phyloP scores from a whole-genome alignment of 2,797 vertebrate genomes.

The Peromyscus nudipes region DNA sequence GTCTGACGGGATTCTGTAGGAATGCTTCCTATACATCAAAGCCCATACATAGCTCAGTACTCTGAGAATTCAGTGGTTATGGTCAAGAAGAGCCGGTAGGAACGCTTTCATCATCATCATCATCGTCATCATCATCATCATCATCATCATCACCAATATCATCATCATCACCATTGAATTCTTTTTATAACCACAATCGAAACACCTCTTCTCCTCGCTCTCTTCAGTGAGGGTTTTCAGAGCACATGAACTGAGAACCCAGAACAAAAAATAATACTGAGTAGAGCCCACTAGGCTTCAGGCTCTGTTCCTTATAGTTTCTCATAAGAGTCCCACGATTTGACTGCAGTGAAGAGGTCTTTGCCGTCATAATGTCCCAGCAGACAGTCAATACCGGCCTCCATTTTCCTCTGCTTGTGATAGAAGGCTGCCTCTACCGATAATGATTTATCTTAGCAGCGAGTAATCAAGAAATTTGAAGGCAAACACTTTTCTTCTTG shows the following conservation, averaged over 20 bases:
- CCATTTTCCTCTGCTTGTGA: not conserved
- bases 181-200: not conserved
- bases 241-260: not conserved
- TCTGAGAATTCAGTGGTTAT: not conserved
- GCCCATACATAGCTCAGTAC: not conserved
- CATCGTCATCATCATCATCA: not conserved
- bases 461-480: not conserved
- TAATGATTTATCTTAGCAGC: not conserved
- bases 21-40: not conserved
- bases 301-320: not conserved
- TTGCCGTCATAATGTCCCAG: not conserved
- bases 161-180: no score
- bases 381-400: not conserved
- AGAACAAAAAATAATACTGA: conserved; percentile 10
- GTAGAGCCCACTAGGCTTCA: not conserved
- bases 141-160: no score
- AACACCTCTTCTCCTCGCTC: not conserved
- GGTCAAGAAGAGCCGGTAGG: no score
- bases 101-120: not conserved
- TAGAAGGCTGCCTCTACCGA: not conserved
- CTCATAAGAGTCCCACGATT: not conserved
- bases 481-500: not conserved
- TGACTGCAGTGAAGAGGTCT: not conserved
- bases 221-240: not conserved
- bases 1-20: not conserved